Evolutionary conservation across 2,113 vertebrate genomes (phyloP), one percentile per base, ranked within the genome.

Genomic region (Macrotis lagotis): DNA sequence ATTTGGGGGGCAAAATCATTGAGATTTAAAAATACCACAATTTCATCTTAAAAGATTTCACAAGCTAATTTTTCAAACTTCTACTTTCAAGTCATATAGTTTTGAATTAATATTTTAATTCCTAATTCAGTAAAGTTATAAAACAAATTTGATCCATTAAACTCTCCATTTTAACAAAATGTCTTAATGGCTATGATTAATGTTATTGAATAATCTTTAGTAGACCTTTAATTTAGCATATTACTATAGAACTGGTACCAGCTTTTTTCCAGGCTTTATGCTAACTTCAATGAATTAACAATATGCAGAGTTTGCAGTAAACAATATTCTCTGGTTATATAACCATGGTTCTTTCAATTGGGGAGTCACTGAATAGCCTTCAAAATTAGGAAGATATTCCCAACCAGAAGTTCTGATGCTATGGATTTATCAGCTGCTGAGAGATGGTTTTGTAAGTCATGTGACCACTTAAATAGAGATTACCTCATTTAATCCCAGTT

Each of bases 31-130:
- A n/a, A n/a, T n/a, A n/a, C n/a, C 92, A n/a, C 12, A 66, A 16
- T 53, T 94, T 49, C 31, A 48, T 3, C 25, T 89, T 89, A 48
- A 89, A 25, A 48, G 48, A 52, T 53, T 93, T 28, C 89, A 93
- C 22, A 90, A 66, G 94, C 22, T 89, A 94, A 93, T 47, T 47
- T 55, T 16, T 95, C 25, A 37, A 94, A 90, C 10, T 47, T 24
- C 51, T 89, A 19, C 66, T 48, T 25, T 53, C 26, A 74, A 25
- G 48, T 94, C 89, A 37, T 2, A 94, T 48, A n/a, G 50, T 47
- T 47, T 28, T 94, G 95, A 95, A 91, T 3, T 50, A 12, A 92
- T 5, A 55, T 95, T 95, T 92, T 93, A 94, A 94, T 48, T 91
- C 51, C 52, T 26, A 93, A 48, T 24, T 92, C 91, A 49, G 89